Base-by-base conservation (phyloP, 2,113 vertebrate genomes). In the Urocolius indicus region DNA sequence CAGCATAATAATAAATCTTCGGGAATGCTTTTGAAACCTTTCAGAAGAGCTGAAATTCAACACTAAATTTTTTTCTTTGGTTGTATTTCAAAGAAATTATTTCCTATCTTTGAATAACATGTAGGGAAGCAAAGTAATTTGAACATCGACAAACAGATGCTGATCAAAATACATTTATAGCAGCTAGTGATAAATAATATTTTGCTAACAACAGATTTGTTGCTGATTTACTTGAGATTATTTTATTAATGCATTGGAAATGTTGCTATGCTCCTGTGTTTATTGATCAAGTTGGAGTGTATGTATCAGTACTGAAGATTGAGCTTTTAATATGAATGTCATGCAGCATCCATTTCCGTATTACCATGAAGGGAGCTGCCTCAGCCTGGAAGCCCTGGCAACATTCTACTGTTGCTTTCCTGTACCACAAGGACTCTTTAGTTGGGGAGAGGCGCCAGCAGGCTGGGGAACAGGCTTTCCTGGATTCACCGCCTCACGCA, bases 1-100 rank as follows among this genome's bases (percentile, higher is more conserved):
- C 68, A 86, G 32, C 27, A 7, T 67, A 86, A 52, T 21, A 90
- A 18, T 66, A 74, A 86, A 81, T 81, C 63, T 45, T 51, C 13
- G 57, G 86, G 90, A 81, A 69, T 71, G 45, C 61, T 92, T 94
- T 92, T 20, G 78, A 92, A 96, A 71, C 23, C 43, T 86, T 89
- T 77, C 62, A 54, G 20, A 74, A 57, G 45, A 83, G 34, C 68
- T 65, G 86, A 86, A 52, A 65, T 86, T 77, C 21, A 73, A 20
- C 0, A 5, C 27, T 68, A 10, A 84, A 74, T 36, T 36, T 87
- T 91, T 88, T 87, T 62, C 57, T 72, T 74, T 29, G 9, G 2
- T 81, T 94, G 20, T 24, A 5, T 92, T 89, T 90, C 63, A 88
- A 86, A 88, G 11, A 92, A 76, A 59, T 62, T 73, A 16, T 81